These are phyloP conservation scores for Melanophora roralis DNA, from an alignment of 2,888 invertebrate genomes.

Conservation along the genomic window DNA sequence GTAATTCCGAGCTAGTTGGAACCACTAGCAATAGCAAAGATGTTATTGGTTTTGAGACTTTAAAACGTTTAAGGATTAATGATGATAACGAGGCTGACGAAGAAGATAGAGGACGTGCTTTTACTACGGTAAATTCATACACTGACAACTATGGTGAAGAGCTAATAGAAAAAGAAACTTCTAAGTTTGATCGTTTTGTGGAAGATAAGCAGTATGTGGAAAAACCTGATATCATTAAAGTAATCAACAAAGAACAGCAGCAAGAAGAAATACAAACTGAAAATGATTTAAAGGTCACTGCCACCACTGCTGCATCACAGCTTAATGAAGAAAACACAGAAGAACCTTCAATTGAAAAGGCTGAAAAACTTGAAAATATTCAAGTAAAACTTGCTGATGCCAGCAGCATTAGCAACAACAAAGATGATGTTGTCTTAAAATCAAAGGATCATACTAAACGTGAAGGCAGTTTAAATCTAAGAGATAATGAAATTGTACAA, in stretches of 20 bases:
- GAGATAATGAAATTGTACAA: constrained; percentile 76
- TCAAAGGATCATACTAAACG: constrained; percentile 71
- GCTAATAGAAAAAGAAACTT: constrained; percentile 72
- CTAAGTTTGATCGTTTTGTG: constrained; percentile 76
- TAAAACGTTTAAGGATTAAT: constrained; percentile 73
- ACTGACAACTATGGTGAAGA: constrained; percentile 70
- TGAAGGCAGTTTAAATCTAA: constrained; percentile 69
- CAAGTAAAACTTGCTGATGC: constrained; percentile 60
- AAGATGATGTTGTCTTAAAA: constrained; percentile 1
- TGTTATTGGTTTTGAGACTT: constrained; percentile 75
- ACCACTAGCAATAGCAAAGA: constrained; percentile 74
- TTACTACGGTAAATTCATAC: constrained; percentile 42
- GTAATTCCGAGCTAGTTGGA: constrained; percentile 64
- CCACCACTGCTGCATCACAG: constrained; percentile 3
- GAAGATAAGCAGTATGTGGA: constrained; percentile 77
- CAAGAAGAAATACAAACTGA: constrained; percentile 45
- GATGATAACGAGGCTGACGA: constrained; percentile 63
- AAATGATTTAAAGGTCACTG: constrained; percentile 47
- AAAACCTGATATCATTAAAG: constrained; percentile 74
- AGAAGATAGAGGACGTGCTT: constrained; percentile 7
- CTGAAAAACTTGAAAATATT: constrained; percentile 61
- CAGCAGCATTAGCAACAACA: not conserved
- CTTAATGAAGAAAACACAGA: constrained; percentile 17
- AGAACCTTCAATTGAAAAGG: not conserved
- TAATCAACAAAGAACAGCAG: constrained; percentile 67